Evolutionary conservation across 2,797 vertebrate species (phyloP), one percentile per base, ranked within the genome.

Genomic region (Avahi laniger): DNA sequence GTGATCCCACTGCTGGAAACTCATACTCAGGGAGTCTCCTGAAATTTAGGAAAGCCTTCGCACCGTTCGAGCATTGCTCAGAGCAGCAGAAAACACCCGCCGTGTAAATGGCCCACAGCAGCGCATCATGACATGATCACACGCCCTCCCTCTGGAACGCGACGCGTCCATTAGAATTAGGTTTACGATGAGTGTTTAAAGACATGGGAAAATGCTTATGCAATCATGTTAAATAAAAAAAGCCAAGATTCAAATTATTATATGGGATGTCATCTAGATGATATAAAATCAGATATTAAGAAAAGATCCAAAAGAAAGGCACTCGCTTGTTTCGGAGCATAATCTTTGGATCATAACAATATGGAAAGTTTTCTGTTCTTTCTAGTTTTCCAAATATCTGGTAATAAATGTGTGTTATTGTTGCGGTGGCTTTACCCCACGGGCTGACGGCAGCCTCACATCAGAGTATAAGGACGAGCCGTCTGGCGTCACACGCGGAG

Each of bases 241-340:
- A 22, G 4, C 30, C 0, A 4, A n/a, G 8, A 59, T 15, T 84
- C 78, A 52, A 35, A 80, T 61, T 14, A 26, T 18, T 13, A 0
- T 11, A 1, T 2, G 26, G 38, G 10, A 13, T 14, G 1, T 3
- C 12, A 9, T 57, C 11, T 18, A 28, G 48, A 41, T 24, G 41
- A 7, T 0, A 0, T 2, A 7, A 76, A 52, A 26, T 0, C 12
- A 7, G 69, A 57, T 14, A 18, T 7, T 7, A 72, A 50, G 87
- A 69, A 30, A 76, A 70, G 69, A 2, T 12, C 46, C 1, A 9
- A 33, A 43, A 54, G 61, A 5, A 2, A 13, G 0, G 1, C 1
- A 0, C 4, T 24, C 6, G 1, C 3, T 2, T 0, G 43, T 4
- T 48, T 0, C 1, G 6, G 0, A 20, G 0, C 22, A 13, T 1